Percentiles rank a stretch among this genome's conserved stretches.
These are phyloP conservation scores for Dinomys branickii DNA, from an alignment of 2,113 vertebrate genomes.

Conservation along the genomic window DNA sequence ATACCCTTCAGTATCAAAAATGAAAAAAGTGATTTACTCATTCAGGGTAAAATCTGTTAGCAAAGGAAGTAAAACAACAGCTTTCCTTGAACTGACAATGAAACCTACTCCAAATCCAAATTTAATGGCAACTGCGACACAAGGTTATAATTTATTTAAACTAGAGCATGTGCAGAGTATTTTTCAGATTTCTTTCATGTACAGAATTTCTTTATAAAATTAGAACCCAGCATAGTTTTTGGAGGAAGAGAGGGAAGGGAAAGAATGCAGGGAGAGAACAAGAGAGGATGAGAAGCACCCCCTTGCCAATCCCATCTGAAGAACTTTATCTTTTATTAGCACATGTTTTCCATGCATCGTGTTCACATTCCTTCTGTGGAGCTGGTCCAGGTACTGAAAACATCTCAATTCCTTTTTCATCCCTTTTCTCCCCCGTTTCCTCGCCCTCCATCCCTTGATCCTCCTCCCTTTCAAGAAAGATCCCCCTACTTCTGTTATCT, in stretches of 20 bases:
- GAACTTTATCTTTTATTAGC: neutral
- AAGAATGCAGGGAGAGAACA: no score
- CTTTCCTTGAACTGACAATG: neutral
- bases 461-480: neutral
- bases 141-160: neutral
- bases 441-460: neutral
- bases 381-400: neutral
- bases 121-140: neutral
- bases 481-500: neutral
- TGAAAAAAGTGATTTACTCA: neutral
- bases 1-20: neutral
- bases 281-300: accelerated
- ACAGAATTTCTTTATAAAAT: slow-evolving; percentile 10
- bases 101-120: neutral
- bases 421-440: neutral
- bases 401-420: neutral
- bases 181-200: neutral
- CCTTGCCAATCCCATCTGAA: neutral
- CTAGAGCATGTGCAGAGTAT: neutral
- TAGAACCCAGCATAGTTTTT: neutral
- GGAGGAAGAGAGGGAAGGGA: neutral
- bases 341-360: neutral
- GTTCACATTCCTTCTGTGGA: neutral
- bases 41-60: neutral
- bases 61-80: neutral